Base-by-base conservation (phyloP, 1,140 invertebrate species). In the Pseudomyrmex sp. region DNA sequence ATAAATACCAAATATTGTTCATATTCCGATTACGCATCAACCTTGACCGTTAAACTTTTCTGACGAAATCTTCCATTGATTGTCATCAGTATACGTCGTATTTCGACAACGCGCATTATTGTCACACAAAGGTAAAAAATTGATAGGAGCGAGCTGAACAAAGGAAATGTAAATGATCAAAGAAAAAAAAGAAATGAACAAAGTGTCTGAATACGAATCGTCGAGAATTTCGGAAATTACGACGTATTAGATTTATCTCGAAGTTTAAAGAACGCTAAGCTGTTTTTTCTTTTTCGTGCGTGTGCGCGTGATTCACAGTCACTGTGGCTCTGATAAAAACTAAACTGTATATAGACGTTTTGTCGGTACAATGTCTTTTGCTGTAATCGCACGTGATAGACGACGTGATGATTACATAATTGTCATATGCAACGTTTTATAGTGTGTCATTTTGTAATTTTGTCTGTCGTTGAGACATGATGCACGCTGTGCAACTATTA, bases 321-420 rank as follows among this genome's bases (percentile, higher is more conserved):
- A 65, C 12, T 18, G n/a, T 65, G 73, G n/a, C 35, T 12, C 35
- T n/a, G 26, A 76, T 65, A 73, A 59, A 59, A 73, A 12, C 15
- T 18, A 9, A 44, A 59, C 54, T 58, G 20, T 72, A 3, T 72
- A 3, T 58, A 35, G 4, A 76, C 10, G 12, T 65, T 62, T 63
- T 26, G 20, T 59, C 73, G n/a, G n/a, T 7, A 35, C 26, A 76
- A 44, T 66, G 3, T 50, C n/a, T 76, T 65, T 65, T 4, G 63
- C 23, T 65, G 1, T 66, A 52, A 76, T 54, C 2, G 23, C 15
- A 26, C 10, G n/a, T 26, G 58, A 63, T 35, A 35, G 58, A 7
- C 7, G 20, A 18, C 9, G 13, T 18, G 23, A 26, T 18, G 46
- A 52, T 76, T 76, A 50, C 8, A 9, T 54, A 76, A 76, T 66